Evolutionary conservation across 2,888 invertebrate genomes (phyloP).

Genomic region (Mantis religiosa): DNA sequence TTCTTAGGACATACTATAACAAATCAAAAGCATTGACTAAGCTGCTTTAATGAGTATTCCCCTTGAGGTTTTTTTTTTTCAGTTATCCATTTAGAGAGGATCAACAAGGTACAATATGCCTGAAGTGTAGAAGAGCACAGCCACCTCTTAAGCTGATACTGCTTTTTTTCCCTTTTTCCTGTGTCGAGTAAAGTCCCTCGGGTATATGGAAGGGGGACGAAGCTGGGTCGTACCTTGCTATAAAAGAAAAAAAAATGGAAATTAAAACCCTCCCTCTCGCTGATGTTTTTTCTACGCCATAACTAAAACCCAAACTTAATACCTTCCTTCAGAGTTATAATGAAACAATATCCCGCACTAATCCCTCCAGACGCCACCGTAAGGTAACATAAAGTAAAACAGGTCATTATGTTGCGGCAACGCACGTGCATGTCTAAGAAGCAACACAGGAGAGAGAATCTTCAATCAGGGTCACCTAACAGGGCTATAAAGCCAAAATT

Average conservation of each 20-base stretch:
- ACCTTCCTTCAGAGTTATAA: constrained; percentile 3
- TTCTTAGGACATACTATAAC: no score
- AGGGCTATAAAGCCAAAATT: background rate
- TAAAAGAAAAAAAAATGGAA: background rate
- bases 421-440: background rate
- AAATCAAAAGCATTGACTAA: no score
- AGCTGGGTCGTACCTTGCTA: background rate
- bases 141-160: background rate
- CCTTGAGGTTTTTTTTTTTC: no score
- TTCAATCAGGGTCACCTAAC: background rate
- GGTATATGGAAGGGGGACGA: background rate
- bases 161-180: background rate
- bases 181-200: background rate
- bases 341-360: constrained; percentile 14
- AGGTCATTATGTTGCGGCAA: background rate
- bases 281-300: constrained; percentile 1
- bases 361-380: background rate
- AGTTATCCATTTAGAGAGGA: no score
- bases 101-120: no score
- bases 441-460: background rate
- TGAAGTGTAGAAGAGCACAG: background rate
- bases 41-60: no score
- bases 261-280: background rate
- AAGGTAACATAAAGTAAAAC: background rate
- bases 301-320: constrained; percentile 16